These are phyloP conservation scores for Leptoclinus maculatus DNA, from an alignment of 2,797 vertebrate species.

Conservation along the genomic window DNA sequence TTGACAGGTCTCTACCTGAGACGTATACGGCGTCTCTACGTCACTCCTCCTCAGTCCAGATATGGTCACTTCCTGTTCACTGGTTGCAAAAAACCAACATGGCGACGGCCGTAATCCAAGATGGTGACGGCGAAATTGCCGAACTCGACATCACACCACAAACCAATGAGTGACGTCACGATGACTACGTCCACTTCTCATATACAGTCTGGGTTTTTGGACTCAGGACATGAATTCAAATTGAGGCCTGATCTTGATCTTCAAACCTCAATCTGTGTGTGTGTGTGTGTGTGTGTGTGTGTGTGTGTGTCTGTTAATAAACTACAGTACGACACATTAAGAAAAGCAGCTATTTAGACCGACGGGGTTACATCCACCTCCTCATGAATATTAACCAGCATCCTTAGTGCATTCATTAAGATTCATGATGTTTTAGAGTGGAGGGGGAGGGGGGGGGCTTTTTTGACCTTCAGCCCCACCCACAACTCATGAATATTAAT, in stretches of 20 bases:
- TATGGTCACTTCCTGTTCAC: no score
- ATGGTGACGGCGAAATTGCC: no score
- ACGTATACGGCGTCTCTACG: no score
- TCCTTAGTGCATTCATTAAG: slow-evolving; percentile 56
- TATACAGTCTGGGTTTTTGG: no score
- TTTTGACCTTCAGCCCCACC: slow-evolving; percentile 54
- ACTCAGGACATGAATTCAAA: not conserved
- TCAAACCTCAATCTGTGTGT: slow-evolving; percentile 18
- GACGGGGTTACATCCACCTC: slow-evolving; percentile 25
- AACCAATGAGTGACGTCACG: no score
- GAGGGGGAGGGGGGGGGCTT: not conserved
- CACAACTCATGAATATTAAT: slow-evolving; percentile 64
- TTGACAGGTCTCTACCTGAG: no score
- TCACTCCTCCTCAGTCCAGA: no score
- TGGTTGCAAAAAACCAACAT: no score
- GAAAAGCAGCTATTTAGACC: slow-evolving; percentile 26
- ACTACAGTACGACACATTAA: slow-evolving; percentile 27
- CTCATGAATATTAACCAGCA: slow-evolving; percentile 60
- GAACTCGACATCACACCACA: no score
- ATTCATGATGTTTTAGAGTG: slow-evolving; percentile 52
- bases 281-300: not conserved
- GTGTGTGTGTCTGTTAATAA: slow-evolving; percentile 14
- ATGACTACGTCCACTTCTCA: no score
- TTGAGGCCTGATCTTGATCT: slow-evolving; percentile 4
- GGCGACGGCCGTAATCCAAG: no score